Base-by-base conservation (phyloP, 2,113 vertebrate species). In the Gambusia holbrooki region DNA sequence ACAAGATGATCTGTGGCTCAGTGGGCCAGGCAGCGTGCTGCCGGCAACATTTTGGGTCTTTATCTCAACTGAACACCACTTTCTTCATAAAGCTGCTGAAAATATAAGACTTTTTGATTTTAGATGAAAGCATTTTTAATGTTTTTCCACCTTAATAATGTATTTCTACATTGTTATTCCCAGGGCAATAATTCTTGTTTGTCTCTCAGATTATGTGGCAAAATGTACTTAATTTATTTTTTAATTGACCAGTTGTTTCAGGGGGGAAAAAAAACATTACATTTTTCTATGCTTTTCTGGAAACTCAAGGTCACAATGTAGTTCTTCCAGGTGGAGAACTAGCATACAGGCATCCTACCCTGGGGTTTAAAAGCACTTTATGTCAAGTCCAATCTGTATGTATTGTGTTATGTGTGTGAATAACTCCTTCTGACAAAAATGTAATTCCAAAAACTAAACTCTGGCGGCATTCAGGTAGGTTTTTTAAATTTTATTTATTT, bases 1-100 rank as follows among this genome's bases (percentile, higher is more conserved):
- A 90, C 86, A 84, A 87, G 87, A 79, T 84, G 88, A 91, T 87
- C 71, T 84, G 83, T 84, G 77, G 80, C 81, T 67, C 73, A 13
- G 66, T 11, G 37, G 30, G 71, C 15, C 62, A 65, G 68, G 76
- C 54, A 8, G 29, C 27, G 62, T 51, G 58, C 51, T 87, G 73
- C 63, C 86, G 73, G 76, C 69, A 77, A 22, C n/a, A 37, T 10
- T n/a, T 5, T 13, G 30, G 42, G 58, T 77, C 71, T 66, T 65
- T 48, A 69, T 40, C n/a, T 79, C 8, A 30, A 45, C 73, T 74
- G 37, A 14, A 4, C 4, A 65, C 32, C 73, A 66, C 32, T 35
- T 30, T 45, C 72, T 66, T 60, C 40, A 32, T 14, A 66, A 48
- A 74, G 65, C 73, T 30, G 60, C 22, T 25, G 22, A 10, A 8